phyloP scores from a whole-genome alignment of 2,888 invertebrate genomes.

The Hirtodrosophila duncani region DNA sequence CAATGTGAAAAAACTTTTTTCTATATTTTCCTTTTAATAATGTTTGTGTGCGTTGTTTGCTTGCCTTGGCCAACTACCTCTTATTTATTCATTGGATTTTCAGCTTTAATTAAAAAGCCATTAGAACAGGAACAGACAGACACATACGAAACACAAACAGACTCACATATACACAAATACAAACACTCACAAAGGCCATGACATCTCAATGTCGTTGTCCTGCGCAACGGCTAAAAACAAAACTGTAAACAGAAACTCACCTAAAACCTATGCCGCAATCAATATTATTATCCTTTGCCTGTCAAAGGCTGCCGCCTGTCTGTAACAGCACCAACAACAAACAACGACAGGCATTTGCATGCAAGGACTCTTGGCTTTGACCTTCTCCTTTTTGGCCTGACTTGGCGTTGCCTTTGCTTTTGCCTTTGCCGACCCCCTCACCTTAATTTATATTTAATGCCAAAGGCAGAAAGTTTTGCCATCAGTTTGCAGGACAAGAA shows the following conservation, averaged over 20 bases:
- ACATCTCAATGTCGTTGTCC: constrained; percentile 53
- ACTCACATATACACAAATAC: constrained; percentile 2
- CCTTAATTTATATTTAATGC: constrained; percentile 67
- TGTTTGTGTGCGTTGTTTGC: background rate
- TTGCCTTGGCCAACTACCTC: constrained; percentile 41
- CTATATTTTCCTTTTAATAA: constrained; percentile 5
- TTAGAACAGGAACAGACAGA: constrained; percentile 38
- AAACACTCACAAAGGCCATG: constrained; percentile 36
- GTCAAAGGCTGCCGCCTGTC: constrained; percentile 46
- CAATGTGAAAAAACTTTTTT: constrained; percentile 1
- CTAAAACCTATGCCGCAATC: constrained; percentile 40
- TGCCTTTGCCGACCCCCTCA: background rate
- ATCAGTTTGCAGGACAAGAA: constrained; percentile 22
- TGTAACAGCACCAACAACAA: constrained; percentile 3
- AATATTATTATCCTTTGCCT: constrained; percentile 61
- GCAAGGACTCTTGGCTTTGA: constrained; percentile 46
- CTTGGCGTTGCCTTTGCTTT: background rate
- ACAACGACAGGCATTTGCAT: constrained; percentile 51
- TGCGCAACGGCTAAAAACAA: constrained; percentile 37
- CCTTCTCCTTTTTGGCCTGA: constrained; percentile 37
- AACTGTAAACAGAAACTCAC: constrained; percentile 41
- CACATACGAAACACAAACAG: constrained; percentile 20
- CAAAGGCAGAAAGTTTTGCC: constrained; percentile 16
- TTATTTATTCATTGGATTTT: constrained; percentile 66
- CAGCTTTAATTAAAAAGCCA: constrained; percentile 64